A percentile compares a stretch with the other conserved stretches of the same genome.
Conservation (phyloP, 2,888 invertebrate genomes). For the Melieria omissa region DNA sequence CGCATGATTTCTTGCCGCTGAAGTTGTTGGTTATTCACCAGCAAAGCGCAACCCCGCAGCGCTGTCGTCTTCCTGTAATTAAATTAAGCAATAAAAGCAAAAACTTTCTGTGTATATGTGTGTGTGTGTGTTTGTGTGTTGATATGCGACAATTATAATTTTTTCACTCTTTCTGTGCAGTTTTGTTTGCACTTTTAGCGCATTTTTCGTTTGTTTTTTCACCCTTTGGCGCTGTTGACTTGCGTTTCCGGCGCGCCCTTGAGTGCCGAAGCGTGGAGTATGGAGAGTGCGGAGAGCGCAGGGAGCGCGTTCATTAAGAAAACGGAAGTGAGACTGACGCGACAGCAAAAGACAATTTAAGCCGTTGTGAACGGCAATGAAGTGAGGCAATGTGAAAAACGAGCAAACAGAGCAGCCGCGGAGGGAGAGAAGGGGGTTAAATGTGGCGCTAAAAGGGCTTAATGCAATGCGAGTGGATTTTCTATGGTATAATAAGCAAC, state of each 20-base stretch:
- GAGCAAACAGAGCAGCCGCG: too few relatives aligned
- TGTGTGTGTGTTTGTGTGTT: too few relatives aligned
- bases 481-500: too few relatives aligned
- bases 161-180: not conserved
- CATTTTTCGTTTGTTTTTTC: not conserved
- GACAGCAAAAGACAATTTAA: slow-evolving; percentile 2
- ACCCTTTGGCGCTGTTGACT: not conserved
- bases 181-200: not conserved
- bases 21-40: too few relatives aligned
- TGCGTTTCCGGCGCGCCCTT: not conserved
- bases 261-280: not conserved
- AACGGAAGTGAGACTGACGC: slow-evolving; percentile 4
- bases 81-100: not conserved
- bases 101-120: too few relatives aligned
- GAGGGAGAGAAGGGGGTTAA: too few relatives aligned
- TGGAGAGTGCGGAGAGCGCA: too few relatives aligned
- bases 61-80: slow-evolving; percentile 5
- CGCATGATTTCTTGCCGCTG: too few relatives aligned
- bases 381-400: too few relatives aligned
- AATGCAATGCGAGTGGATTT: not conserved
- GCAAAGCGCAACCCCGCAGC: not conserved
- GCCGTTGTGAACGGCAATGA: not conserved
- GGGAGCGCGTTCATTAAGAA: not conserved
- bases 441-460: not conserved
- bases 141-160: too few relatives aligned